These are phyloP conservation scores for Candidula unifasciata DNA, from an alignment of 2,888 invertebrate genomes.

Conservation along the genomic window DNA sequence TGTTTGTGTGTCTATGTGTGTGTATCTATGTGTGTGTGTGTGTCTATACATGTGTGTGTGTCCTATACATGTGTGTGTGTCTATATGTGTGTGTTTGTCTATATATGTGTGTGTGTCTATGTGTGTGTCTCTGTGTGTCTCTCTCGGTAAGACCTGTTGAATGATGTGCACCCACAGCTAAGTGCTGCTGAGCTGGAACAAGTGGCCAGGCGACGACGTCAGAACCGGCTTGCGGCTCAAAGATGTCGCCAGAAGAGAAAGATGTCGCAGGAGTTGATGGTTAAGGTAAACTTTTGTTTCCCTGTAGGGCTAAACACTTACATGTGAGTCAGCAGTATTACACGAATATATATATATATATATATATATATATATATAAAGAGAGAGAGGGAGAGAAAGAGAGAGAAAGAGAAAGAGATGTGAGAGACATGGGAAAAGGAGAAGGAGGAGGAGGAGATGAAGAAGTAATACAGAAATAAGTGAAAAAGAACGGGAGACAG, in stretches of 20 bases:
- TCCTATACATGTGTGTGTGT: too few species aligned
- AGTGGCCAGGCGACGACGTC: slow-evolving; percentile 33
- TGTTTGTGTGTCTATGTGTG: too few species aligned
- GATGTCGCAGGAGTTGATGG: slow-evolving; percentile 30
- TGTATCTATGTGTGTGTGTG: too few species aligned
- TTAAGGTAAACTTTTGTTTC: slow-evolving; percentile 26
- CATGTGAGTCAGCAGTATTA: too few species aligned
- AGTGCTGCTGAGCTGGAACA: slow-evolving; percentile 42
- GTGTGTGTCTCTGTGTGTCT: background rate
- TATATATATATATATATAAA: too few species aligned
- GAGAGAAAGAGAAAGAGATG: too few species aligned
- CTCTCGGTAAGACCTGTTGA: background rate
- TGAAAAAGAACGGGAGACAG: background rate
- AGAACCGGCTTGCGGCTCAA: slow-evolving; percentile 48
- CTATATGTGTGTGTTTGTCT: too few species aligned
- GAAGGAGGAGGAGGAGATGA: background rate
- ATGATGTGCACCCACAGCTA: slow-evolving; percentile 25
- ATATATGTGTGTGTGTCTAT: background rate
- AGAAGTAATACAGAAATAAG: background rate
- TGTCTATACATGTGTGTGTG: too few species aligned
- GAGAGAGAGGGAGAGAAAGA: too few species aligned
- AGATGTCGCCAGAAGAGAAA: slow-evolving; percentile 52
- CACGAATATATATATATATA: too few species aligned
- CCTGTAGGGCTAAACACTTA: too few species aligned
- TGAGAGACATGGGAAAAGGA: background rate